Conservation (phyloP, 1,140 invertebrate genomes). For the Bombyx mori region ASM3026992v2 NC_085115.1:13262001-13262500, state of each 20-base stretch:
- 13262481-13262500: too few relatives aligned
- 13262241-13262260: constrained; percentile 12
- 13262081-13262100: constrained; percentile 41
- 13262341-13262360: too few relatives aligned
- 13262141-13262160: constrained; percentile 46
- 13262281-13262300: neutral
- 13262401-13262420: neutral
- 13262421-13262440: too few relatives aligned
- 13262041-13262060: too few relatives aligned
- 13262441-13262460: too few relatives aligned
- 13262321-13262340: too few relatives aligned
- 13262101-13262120: constrained; percentile 61
- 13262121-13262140: constrained; percentile 65
- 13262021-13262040: too few relatives aligned
- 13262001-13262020: too few relatives aligned
- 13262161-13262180: constrained; percentile 45
- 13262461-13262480: too few relatives aligned
- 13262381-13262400: too few relatives aligned
- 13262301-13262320: neutral
- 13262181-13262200: constrained; percentile 24
- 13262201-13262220: constrained; percentile 57
- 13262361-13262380: too few relatives aligned
- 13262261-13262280: neutral
- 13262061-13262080: neutral
- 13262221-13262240: constrained; percentile 56